Evolutionary conservation across 2,888 invertebrate species (phyloP), one percentile per base, ranked within the genome.

Genomic region (Nomada fucata): DNA sequence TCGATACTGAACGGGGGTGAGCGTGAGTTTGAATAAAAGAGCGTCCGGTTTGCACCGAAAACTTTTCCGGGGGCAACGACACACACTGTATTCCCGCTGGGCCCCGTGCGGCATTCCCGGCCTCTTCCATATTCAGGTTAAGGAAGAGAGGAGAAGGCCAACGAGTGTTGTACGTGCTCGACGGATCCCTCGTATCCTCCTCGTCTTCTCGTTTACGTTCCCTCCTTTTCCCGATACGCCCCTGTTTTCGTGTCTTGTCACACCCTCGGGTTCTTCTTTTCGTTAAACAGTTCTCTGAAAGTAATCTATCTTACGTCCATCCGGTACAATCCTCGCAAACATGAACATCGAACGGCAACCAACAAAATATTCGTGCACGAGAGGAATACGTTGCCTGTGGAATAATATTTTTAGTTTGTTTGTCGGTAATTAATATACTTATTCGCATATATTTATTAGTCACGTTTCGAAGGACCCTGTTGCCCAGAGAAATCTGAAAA

Each of bases 91-190:
- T 59, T 68, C 63, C 26, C 67, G n/a, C 0, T 9, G 60, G 11
- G 52, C 65, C 23, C 13, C 10, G 55, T 42, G 26, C 76, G 47
- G 18, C 57, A 73, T 60, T 52, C 57, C 53, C 50, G 52, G 50
- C 68, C 64, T 64, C 69, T 81, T 74, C 65, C 81, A 74, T 81
- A 74, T 81, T 71, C 73, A 71, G 70, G 74, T 81, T 71, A 77
- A 81, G 82, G 74, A 81, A 81, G 76, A 76, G 74, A 81, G 76
- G 76, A 76, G 72, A 76, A 75, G 70, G 47, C 55, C 53, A 23
- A 65, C 57, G 64, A 18, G 55, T 20, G 65, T 23, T 36, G 76
- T 74, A 78, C 81, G 81, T 81, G 81, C 68, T 64, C 52, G 72
- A 67, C 72, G 57, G 55, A 67, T 67, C 71, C 61, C 57, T 68